These are phyloP conservation scores for Scleropages formosus DNA, from an alignment of 2,797 vertebrate species.

Conservation along the genomic window DNA sequence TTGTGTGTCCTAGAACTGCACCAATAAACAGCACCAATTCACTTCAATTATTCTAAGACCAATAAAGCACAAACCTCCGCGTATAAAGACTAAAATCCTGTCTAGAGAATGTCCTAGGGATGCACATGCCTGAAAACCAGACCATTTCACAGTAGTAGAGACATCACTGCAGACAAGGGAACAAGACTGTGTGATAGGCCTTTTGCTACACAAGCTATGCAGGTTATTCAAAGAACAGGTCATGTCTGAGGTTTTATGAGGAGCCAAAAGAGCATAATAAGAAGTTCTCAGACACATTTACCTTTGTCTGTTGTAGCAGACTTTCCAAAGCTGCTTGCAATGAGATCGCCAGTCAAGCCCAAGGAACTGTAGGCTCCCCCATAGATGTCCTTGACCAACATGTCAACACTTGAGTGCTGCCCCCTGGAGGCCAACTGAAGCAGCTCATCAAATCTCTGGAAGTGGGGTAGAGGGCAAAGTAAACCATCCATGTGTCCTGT, in stretches of 20 bases:
- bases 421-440: constrained; percentile 89
- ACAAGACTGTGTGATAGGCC: constrained; percentile 39
- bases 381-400: constrained; percentile 96
- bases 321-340: constrained; percentile 97
- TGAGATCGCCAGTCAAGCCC: constrained; percentile 90
- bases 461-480: constrained; percentile 30
- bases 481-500: neutral
- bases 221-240: neutral
- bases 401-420: constrained; percentile 91
- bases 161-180: neutral
- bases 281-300: constrained; percentile 44
- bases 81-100: neutral
- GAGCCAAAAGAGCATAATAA: neutral
- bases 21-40: neutral
- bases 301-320: constrained; percentile 91
- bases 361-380: constrained; percentile 88
- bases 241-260: neutral
- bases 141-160: constrained; percentile 43
- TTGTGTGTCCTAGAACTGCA: neutral
- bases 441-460: constrained; percentile 92
- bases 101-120: neutral
- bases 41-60: constrained; percentile 7
- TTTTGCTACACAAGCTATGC: neutral
- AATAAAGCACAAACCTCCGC: neutral
- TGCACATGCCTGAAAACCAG: neutral